These are phyloP conservation scores for Oncorhynchus nerka DNA, from an alignment of 2,113 vertebrate genomes.

Conservation along the genomic window DNA sequence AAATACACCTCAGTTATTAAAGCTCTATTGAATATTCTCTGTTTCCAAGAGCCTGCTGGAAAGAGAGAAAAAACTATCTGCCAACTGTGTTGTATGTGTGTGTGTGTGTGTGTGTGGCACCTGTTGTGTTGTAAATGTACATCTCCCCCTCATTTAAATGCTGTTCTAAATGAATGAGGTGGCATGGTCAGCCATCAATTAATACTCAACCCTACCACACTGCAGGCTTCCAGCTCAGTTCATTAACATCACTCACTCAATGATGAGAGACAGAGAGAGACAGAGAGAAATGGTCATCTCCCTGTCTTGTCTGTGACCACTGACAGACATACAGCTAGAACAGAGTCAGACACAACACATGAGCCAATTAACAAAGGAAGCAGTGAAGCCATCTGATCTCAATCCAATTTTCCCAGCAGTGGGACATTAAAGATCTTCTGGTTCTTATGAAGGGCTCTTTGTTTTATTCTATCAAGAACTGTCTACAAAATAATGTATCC, in stretches of 20 bases:
- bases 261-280: constrained; percentile 1
- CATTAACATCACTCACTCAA: constrained; percentile 23
- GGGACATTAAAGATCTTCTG: no score
- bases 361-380: no score
- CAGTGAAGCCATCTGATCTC: no score
- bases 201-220: not conserved
- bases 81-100: no score
- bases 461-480: no score
- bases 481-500: no score
- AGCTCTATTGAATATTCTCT: not conserved
- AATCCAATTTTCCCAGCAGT: no score
- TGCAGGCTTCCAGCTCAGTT: constrained; percentile 10
- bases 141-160: not conserved
- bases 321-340: no score
- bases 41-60: constrained; percentile 1
- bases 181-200: constrained; percentile 13
- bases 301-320: not conserved
- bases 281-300: not conserved
- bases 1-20: not conserved
- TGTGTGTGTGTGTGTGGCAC: no score
- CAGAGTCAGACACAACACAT: no score
- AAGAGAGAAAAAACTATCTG: no score
- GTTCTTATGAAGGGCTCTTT: no score
- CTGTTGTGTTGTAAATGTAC: not conserved
- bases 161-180: constrained; percentile 20